These are phyloP conservation scores for Drosophila suzukii DNA, from an alignment of 1,140 invertebrate genomes.

Conservation along the genomic window DNA sequence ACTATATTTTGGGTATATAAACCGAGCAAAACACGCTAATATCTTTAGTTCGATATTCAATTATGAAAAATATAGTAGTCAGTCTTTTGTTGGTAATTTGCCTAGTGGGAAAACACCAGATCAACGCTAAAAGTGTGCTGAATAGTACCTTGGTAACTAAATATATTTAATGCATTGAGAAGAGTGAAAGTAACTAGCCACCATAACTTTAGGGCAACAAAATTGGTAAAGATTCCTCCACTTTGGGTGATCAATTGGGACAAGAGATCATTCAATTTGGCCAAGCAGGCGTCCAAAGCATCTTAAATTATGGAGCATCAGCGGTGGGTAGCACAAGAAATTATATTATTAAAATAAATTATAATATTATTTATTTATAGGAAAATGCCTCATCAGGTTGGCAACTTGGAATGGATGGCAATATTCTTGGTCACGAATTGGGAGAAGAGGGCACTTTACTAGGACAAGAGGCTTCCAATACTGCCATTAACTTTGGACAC, in stretches of 20 bases:
- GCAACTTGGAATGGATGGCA: slow-evolving; percentile 38
- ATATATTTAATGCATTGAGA: neutral
- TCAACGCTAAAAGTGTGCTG: slow-evolving; percentile 41
- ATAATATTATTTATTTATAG: neutral
- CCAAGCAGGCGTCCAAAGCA: slow-evolving; percentile 10
- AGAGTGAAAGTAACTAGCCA: no score
- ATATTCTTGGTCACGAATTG: slow-evolving; percentile 28
- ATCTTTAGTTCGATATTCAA: slow-evolving; percentile 37
- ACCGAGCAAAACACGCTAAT: neutral
- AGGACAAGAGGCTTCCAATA: slow-evolving; percentile 17
- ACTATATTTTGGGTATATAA: slow-evolving; percentile 33
- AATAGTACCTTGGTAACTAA: slow-evolving; percentile 25
- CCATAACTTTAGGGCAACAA: slow-evolving; percentile 7
- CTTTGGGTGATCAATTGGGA: slow-evolving; percentile 26
- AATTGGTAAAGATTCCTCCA: slow-evolving; percentile 46
- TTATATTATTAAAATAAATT: neutral
- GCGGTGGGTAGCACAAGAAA: slow-evolving; percentile 3
- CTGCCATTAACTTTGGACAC: slow-evolving; percentile 27
- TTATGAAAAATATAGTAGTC: slow-evolving; percentile 48
- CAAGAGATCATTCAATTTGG: slow-evolving; percentile 27
- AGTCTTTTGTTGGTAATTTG: slow-evolving; percentile 26
- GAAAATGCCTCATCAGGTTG: neutral
- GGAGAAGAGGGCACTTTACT: slow-evolving; percentile 28
- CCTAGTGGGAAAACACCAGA: slow-evolving; percentile 28
- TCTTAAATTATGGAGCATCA: slow-evolving; percentile 13